Evolutionary conservation across 2,888 invertebrate genomes (phyloP).

Genomic region (Iselma pallidipennis): DNA sequence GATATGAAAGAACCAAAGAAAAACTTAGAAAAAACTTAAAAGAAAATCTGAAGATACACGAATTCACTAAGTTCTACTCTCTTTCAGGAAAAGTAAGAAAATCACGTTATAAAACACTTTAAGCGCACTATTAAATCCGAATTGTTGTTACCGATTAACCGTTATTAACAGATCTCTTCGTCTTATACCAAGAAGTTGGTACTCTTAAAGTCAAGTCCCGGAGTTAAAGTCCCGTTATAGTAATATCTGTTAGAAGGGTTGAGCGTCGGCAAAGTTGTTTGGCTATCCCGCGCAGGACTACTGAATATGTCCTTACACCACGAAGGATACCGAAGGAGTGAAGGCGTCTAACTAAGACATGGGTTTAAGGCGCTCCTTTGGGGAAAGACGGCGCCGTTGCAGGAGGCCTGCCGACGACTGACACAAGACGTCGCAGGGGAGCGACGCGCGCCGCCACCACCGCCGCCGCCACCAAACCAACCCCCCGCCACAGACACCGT

Average conservation of each 20-base stretch:
- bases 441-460: constrained; percentile 53
- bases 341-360: constrained; percentile 55
- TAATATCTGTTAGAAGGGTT: constrained; percentile 17
- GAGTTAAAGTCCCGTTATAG: constrained; percentile 29
- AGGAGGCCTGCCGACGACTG: constrained; percentile 57
- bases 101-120: not conserved
- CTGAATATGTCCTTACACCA: constrained; percentile 51
- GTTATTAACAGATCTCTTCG: not conserved
- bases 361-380: constrained; percentile 55
- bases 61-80: not conserved
- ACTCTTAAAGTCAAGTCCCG: constrained; percentile 16
- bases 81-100: not conserved
- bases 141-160: not conserved
- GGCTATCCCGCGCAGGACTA: constrained; percentile 38
- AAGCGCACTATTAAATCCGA: not conserved
- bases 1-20: not conserved
- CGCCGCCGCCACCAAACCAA: constrained; percentile 36
- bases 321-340: constrained; percentile 56
- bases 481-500: constrained; percentile 37
- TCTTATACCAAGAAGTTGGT: not conserved
- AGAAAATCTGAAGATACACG: not conserved
- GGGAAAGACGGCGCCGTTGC: constrained; percentile 54
- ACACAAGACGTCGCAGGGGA: constrained; percentile 55
- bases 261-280: constrained; percentile 33
- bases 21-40: not conserved